Evolutionary conservation across 1,140 invertebrate species (phyloP).

Genomic region (Spodoptera litura): DNA sequence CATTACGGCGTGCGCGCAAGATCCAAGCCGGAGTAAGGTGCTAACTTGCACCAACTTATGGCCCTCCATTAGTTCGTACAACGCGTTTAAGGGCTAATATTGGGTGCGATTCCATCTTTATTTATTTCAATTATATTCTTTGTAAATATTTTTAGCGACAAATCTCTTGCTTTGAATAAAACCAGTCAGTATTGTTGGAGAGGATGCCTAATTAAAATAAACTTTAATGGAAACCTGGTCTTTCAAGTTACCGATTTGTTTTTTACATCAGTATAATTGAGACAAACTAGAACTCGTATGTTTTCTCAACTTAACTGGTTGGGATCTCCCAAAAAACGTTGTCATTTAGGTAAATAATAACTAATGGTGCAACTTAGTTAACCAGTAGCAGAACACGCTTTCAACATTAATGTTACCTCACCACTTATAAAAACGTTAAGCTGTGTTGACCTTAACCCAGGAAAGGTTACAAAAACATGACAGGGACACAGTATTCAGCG

Average conservation of each 20-base stretch:
- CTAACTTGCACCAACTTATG: constrained; percentile 67
- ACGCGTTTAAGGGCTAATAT: constrained; percentile 30
- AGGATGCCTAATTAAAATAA: background rate
- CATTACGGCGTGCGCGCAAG: constrained; percentile 71
- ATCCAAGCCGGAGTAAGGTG: constrained; percentile 29
- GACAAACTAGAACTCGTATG: background rate
- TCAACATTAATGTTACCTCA: background rate
- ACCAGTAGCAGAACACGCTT: background rate
- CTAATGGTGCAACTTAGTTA: background rate
- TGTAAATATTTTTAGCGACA: constrained; percentile 2
- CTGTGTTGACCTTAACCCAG: constrained; percentile 3
- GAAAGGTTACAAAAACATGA: background rate
- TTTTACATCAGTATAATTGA: background rate
- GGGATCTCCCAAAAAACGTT: no score
- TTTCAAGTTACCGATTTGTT: constrained; percentile 5
- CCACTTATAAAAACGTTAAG: background rate
- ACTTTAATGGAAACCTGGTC: background rate
- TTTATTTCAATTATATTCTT: constrained; percentile 25
- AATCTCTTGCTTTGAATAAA: constrained; percentile 7
- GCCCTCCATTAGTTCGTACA: constrained; percentile 65
- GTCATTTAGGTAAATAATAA: background rate
- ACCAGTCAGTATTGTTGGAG: background rate
- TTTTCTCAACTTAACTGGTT: background rate
- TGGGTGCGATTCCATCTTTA: constrained; percentile 26
- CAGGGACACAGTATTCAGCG: background rate